Percentiles rank a stretch among this genome's conserved stretches.
phyloP scores from a whole-genome alignment of 2,113 vertebrate species.

The Nothoprocta perdicaria region DNA sequence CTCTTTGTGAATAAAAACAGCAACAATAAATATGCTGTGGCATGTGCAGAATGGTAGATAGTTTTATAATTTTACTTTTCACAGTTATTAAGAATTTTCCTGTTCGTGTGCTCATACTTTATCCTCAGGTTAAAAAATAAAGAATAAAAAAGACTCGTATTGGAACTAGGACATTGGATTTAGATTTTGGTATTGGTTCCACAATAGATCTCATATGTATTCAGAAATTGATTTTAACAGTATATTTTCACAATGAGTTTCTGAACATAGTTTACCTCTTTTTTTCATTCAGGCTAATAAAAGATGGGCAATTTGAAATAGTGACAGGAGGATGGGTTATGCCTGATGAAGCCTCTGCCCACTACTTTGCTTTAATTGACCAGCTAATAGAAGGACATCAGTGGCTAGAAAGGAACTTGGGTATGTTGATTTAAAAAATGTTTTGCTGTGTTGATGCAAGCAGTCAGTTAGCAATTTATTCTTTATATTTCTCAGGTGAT shows the following conservation, averaged over 20 bases:
- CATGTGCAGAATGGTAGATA: background rate
- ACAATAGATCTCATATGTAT: background rate
- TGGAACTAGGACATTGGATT: background rate
- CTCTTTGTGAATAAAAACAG: background rate
- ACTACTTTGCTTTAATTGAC: constrained; percentile 91
- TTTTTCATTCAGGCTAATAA: constrained; percentile 82
- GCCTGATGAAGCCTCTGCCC: constrained; percentile 90
- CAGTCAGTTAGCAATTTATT: background rate
- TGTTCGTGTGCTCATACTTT: background rate
- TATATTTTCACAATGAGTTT: background rate
- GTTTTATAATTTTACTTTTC: background rate
- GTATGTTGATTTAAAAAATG: constrained; percentile 66
- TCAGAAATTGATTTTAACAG: background rate
- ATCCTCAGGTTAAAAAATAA: background rate
- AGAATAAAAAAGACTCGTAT: background rate
- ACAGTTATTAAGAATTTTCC: background rate
- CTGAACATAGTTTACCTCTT: background rate
- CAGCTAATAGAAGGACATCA: constrained; percentile 94
- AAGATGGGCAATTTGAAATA: constrained; percentile 88
- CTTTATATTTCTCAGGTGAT: background rate
- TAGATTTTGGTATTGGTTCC: background rate
- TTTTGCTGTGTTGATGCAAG: background rate
- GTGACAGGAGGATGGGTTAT: constrained; percentile 96
- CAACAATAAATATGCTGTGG: background rate
- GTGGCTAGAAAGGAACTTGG: constrained; percentile 90